Conservation (phyloP, 2,113 vertebrate genomes). For the Talpa occidentalis region DNA sequence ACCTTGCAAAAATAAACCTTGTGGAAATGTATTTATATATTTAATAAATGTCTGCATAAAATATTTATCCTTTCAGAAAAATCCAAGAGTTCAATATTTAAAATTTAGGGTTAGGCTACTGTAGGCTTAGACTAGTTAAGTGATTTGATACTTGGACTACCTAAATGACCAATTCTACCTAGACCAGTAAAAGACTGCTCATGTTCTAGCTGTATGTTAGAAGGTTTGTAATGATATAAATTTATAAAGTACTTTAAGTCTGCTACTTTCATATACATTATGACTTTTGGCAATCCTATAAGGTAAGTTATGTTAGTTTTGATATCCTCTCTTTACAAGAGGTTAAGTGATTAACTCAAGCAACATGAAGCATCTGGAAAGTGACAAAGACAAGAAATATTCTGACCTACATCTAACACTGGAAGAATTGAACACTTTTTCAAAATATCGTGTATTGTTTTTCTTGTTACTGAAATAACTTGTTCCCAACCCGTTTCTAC, state of each 20-base stretch:
- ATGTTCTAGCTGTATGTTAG: slow-evolving; percentile 4
- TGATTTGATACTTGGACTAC: slow-evolving; percentile 38
- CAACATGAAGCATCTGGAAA: background rate
- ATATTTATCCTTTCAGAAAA: slow-evolving; percentile 39
- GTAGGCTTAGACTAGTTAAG: background rate
- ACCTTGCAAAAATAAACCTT: background rate
- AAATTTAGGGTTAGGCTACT: background rate
- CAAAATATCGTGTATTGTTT: background rate
- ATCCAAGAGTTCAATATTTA: slow-evolving; percentile 14
- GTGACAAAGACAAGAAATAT: background rate
- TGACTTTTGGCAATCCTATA: background rate
- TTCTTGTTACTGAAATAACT: slow-evolving; percentile 43
- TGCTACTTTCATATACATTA: background rate
- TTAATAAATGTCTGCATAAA: slow-evolving; percentile 44
- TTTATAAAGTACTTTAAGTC: slow-evolving; percentile 32
- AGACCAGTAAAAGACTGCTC: slow-evolving; percentile 16
- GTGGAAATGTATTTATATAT: slow-evolving; percentile 39
- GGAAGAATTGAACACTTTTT: background rate
- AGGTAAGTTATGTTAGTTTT: slow-evolving; percentile 19
- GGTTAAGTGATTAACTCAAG: slow-evolving; percentile 16
- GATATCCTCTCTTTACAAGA: slow-evolving; percentile 26
- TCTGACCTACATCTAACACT: background rate
- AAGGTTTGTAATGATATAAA: background rate
- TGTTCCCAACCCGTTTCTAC: background rate
- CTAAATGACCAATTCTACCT: slow-evolving; percentile 43